Evolutionary conservation across 2,888 invertebrate species (phyloP), one percentile per base, ranked within the genome.

Genomic region (Endotricha flammealis): DNA sequence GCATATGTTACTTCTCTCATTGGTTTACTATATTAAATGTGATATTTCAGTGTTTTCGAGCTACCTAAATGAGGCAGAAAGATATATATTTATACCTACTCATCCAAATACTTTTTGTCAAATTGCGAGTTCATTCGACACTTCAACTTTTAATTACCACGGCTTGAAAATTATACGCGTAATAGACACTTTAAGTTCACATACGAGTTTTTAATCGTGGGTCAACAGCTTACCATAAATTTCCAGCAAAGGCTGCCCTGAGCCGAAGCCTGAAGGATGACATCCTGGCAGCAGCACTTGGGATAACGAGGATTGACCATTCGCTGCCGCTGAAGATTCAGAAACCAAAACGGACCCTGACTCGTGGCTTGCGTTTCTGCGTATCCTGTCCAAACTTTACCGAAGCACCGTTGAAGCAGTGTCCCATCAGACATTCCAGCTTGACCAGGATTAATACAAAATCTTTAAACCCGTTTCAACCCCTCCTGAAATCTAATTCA

Each of bases 171-270:
- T 1, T 2, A 1, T 1, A n/a, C 9, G 4, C 6, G 5, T 5
- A 5, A 2, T 11, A 10, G 3, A 5, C 9, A 3, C 7, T 9
- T 11, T 11, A 9, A 10, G 5, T 9, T 6, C 6, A 27, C 10
- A 8, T 8, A 17, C 14, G 9, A 12, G 16, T 27, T 11, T 33
- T 33, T 33, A 62, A 64, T 69, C 48, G 57, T n/a, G 66, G 69
- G 69, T 73, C 64, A 76, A 77, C 54, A 77, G 70, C 66, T 53
- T 72, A 57, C 59, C 59, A 57, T 72, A 70, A 65, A 64, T 78
- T 81, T 81, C 54, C 81, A 81, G 81, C 74, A 51, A 45, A 60
- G 53, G 68, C 68, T 59, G 64, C 53, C 51, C 51, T 57, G 48
- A 50, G 58, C 48, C 63, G 68, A 59, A 61, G 64, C 45, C 46